A percentile compares a stretch with the other conserved stretches of the same genome.
Evolutionary conservation across 2,888 invertebrate genomes (phyloP).

Genomic region (Rhamnusium bicolor): DNA sequence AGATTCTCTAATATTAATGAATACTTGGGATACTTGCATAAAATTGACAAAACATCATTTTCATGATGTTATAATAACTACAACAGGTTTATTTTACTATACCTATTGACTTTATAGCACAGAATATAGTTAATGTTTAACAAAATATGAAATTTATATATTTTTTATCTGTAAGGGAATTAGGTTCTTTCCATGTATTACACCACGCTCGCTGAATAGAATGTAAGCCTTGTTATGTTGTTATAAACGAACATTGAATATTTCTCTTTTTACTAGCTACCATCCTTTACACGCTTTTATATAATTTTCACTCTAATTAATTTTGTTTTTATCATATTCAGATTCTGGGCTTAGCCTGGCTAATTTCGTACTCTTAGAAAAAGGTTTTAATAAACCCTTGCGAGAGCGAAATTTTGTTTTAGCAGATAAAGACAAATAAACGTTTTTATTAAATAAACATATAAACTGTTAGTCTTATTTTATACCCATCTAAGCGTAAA

Average conservation of each 20-base stretch:
- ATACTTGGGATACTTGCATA: no score
- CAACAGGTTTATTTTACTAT: no score
- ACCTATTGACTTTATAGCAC: no score
- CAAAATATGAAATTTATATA: background rate
- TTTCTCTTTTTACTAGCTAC: background rate
- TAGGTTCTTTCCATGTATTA: no score
- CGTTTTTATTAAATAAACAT: background rate
- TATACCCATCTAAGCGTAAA: background rate
- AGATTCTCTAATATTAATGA: no score
- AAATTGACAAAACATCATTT: no score
- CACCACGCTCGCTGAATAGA: background rate
- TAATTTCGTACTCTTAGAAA: slow-evolving; percentile 3
- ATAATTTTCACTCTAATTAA: slow-evolving; percentile 16
- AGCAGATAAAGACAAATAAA: background rate
- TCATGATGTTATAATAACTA: no score
- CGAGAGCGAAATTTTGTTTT: background rate
- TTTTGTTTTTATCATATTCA: slow-evolving; percentile 13
- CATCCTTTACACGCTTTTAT: background rate
- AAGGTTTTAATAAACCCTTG: background rate
- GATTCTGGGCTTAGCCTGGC: background rate
- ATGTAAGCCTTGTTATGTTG: background rate
- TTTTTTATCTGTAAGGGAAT: background rate
- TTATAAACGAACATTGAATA: background rate
- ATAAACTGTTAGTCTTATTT: background rate
- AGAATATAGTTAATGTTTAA: no score